Evolutionary conservation across 1,140 invertebrate genomes (phyloP), one percentile per base, ranked within the genome.

Genomic region (Octopus sinensis): DNA sequence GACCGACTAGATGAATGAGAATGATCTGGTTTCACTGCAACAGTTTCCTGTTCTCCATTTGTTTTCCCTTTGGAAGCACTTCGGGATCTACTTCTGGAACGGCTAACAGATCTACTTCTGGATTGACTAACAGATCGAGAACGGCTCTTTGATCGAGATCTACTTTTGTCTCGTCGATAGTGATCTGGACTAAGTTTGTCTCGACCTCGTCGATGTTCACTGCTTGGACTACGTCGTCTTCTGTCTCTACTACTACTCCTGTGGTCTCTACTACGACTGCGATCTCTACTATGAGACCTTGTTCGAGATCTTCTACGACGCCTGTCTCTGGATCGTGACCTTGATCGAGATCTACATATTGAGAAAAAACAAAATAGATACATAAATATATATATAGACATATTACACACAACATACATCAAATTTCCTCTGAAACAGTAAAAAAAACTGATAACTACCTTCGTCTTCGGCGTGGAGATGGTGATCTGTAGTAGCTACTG

Each of bases 51-150:
- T 17, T 78, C 56, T 10, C 51, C 76, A 80, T 77, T 75, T 13
- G 54, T 52, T 17, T 79, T 77, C n/a, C n/a, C 84, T 89, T 88
- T 80, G n/a, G 51, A 68, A 4, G 23, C 80, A 68, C 79, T 53
- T 54, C 52, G 97, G 97, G 88, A 97, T 96, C 81, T 96, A 98
- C 71, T 80, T 53, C 68, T 13, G 71, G 73, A 77, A 13, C 82
- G 54, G 30, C 75, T 77, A 10, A 79, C 62, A 75, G 84, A 84
- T 53, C 83, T 83, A 79, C 85, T 85, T 75, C 82, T 84, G 13
- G 84, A 85, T 10, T 81, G 75, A 82, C 85, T 86, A 10, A 23
- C 53, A 17, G 80, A 81, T 52, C 53, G 77, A 13, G 80, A 81
- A 9, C 43, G 9, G 17, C 13, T n/a, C 53, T 78, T 77, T n/a